Base-by-base conservation (phyloP, 2,888 invertebrate species). In the Cordilura impudica region DNA sequence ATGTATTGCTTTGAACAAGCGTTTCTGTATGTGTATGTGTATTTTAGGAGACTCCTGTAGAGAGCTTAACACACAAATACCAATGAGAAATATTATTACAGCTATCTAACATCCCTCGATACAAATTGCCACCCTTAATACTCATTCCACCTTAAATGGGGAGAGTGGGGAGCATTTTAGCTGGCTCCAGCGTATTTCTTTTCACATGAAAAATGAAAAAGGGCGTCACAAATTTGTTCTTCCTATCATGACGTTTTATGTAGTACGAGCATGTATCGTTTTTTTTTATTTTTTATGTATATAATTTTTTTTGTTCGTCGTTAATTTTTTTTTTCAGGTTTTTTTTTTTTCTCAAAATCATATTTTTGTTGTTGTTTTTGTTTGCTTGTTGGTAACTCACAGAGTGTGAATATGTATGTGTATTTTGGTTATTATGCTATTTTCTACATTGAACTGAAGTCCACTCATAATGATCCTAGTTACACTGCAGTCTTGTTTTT, bases 141-240 rank as follows among this genome's bases (percentile, higher is more conserved):
- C 79, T 71, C 79, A 56, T 47, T 56, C 82, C 58, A 60, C 75
- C 19, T 31, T 29, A 47, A 70, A 54, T 61, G n/a, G 60, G 23
- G 53, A 35, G 16, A 14, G 12, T 61, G 69, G 54, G 56, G 56
- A 69, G 29, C 47, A 19, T 19, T 39, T 29, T 16, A 12, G 21
- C 19, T 75, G 63, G 61, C 79, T 69, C 71, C 79, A 79, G 67
- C 29, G 10, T 2, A 8, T 47, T 73, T 73, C 54, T 63, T 60
- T 54, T 61, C 45, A 31, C 58, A 39, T 70, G n/a, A 74, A 69
- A 76, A 63, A 71, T 67, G 72, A 51, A 80, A 73, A 76, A 81
- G 83, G 82, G 83, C 83, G 83, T 82, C 81, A 65, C 82, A 77
- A 61, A 71, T 45, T 31, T 76, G 65, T 76, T 70, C 26, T 61